Evolutionary conservation across 2,113 vertebrate genomes (phyloP).

Genomic region (Chaetodon trifascialis): DNA sequence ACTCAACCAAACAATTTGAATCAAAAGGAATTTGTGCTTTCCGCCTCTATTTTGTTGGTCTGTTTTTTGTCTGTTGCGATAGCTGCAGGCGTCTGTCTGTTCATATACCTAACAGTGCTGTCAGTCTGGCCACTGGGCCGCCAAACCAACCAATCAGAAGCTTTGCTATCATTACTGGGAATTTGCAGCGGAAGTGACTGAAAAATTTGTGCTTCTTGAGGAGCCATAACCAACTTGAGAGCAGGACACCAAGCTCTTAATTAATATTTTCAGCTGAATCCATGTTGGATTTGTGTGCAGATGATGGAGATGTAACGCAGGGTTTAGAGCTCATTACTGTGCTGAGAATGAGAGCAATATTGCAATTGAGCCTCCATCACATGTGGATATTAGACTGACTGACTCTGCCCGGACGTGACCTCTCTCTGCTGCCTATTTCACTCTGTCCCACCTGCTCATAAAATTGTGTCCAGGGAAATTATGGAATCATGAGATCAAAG

Average conservation of each 20-base stretch:
- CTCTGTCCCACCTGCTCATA: conserved; percentile 48
- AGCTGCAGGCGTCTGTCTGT: background rate
- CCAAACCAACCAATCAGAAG: background rate
- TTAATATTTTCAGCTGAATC: background rate
- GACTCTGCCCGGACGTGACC: conserved; percentile 26
- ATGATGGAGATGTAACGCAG: conserved; percentile 1
- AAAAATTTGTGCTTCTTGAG: background rate
- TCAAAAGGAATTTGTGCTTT: background rate
- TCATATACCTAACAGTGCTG: background rate
- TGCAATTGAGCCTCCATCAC: conserved; percentile 10
- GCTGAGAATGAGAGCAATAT: conserved; percentile 30
- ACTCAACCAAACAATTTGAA: background rate
- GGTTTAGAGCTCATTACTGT: conserved; percentile 29
- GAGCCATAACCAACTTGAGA: background rate
- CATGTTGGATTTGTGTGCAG: background rate
- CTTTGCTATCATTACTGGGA: background rate
- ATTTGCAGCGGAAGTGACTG: background rate
- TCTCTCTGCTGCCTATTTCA: conserved; percentile 46
- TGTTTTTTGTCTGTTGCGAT: background rate
- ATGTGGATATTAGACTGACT: conserved; percentile 17
- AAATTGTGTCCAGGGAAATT: conserved; percentile 72
- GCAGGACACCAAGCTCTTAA: background rate
- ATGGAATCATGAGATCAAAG: conserved; percentile 59
- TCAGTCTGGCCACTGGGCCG: background rate
- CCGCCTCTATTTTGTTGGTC: background rate